A percentile compares a stretch with the other conserved stretches of the same genome.
Evolutionary conservation across 2,797 vertebrate species (phyloP).

Genomic region (Taenioides sp.): DNA sequence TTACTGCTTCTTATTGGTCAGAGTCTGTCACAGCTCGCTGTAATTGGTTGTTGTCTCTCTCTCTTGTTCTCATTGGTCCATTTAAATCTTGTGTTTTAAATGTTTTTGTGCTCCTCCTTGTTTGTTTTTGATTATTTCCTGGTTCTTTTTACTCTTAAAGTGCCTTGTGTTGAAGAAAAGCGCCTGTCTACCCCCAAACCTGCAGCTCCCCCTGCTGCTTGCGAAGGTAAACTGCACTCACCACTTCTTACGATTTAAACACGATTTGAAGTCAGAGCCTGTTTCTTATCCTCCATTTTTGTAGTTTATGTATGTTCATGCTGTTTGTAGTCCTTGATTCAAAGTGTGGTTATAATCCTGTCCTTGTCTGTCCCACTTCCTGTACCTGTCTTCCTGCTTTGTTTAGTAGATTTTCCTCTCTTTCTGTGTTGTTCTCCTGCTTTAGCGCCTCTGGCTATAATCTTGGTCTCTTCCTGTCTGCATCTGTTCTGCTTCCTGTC

Average conservation of each 20-base stretch:
- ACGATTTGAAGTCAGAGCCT: no score
- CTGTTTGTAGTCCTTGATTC: background rate
- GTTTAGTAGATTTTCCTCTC: conserved; percentile 61
- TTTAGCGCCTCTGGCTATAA: no score
- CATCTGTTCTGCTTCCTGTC: no score
- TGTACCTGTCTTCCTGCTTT: no score
- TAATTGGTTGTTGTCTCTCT: background rate
- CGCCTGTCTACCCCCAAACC: conserved; percentile 25
- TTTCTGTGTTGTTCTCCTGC: conserved; percentile 10
- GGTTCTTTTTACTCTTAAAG: conserved; percentile 59
- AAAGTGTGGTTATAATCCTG: background rate
- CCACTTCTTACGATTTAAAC: background rate
- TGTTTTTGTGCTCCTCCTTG: conserved; percentile 1
- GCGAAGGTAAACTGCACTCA: conserved; percentile 40
- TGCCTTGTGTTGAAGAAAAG: conserved; percentile 44
- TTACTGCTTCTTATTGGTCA: background rate
- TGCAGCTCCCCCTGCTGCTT: conserved; percentile 38
- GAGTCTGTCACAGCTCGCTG: background rate
- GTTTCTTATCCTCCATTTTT: background rate
- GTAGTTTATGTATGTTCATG: background rate
- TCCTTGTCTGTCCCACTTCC: conserved; percentile 21
- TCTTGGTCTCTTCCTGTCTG: background rate
- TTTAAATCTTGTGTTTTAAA: background rate
- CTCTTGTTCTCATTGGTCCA: background rate
- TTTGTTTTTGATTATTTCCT: conserved; percentile 44